A percentile compares a stretch with the other conserved stretches of the same genome.
Conservation (phyloP, 2,888 invertebrate species). For the Drosophila emarginata region DNA sequence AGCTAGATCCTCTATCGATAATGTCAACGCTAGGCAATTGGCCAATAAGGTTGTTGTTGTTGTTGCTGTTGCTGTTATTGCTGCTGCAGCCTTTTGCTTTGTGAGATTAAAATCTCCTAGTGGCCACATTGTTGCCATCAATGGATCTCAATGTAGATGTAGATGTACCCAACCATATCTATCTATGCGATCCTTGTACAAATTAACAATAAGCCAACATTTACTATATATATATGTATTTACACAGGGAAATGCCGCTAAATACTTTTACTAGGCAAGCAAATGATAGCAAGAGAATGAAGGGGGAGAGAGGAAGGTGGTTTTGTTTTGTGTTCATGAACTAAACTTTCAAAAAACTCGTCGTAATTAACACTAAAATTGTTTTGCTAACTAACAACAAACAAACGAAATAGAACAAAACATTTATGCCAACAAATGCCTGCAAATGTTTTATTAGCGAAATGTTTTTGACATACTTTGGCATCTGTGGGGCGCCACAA, state of each 20-base stretch:
- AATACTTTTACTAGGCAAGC: conserved; percentile 8
- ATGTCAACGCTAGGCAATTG: conserved; percentile 80
- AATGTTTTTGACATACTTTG: conserved; percentile 62
- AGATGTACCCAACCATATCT: conserved; percentile 64
- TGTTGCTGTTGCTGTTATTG: conserved; percentile 21
- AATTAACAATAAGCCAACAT: conserved; percentile 70
- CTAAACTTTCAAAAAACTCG: conserved; percentile 1
- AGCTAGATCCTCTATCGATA: conserved; percentile 69
- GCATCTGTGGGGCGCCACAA: conserved; percentile 36
- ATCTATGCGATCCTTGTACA: conserved; percentile 54
- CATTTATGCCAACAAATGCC: conserved; percentile 58
- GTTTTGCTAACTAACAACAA: conserved; percentile 41
- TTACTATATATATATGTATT: no score
- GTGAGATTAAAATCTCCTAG: conserved; percentile 58
- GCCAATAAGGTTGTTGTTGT: conserved; percentile 76
- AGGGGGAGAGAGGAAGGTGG: conserved; percentile 2
- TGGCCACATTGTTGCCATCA: conserved; percentile 67
- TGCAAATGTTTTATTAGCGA: conserved; percentile 70
- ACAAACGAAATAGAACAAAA: conserved; percentile 27
- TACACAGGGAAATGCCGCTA: conserved; percentile 44
- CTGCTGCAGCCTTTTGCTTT: conserved; percentile 37
- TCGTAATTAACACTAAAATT: conserved; percentile 62
- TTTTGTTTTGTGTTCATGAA: neutral
- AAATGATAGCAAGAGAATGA: neutral
- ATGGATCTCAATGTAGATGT: conserved; percentile 75